Evolutionary conservation across 2,797 vertebrate species (phyloP).

Genomic region (Stomatorhinus walkeri): DNA sequence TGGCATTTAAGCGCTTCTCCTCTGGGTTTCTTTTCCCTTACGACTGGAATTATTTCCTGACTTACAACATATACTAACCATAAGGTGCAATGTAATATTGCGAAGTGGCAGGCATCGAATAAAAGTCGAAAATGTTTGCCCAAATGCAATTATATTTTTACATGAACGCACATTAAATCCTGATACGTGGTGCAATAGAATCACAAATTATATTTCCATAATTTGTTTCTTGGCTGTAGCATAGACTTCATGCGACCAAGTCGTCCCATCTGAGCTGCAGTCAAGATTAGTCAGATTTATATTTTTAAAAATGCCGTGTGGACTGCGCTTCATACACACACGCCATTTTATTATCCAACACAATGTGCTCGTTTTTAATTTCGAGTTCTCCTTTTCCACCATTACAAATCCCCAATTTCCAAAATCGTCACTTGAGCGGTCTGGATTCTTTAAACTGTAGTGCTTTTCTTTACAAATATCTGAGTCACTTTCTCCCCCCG

Average conservation of each 20-base stretch:
- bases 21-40: conserved; percentile 21
- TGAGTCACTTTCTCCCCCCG: background rate
- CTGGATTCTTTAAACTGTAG: background rate
- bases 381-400: background rate
- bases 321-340: conserved; percentile 3
- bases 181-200: background rate
- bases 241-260: background rate
- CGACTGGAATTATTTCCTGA: conserved; percentile 25
- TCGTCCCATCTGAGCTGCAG: background rate
- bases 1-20: conserved; percentile 28
- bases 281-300: background rate
- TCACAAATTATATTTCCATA: background rate
- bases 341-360: conserved; percentile 7
- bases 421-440: background rate
- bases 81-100: background rate
- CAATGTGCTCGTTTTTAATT: background rate
- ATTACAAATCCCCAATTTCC: background rate
- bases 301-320: background rate
- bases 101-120: background rate
- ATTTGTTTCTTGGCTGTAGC: background rate
- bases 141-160: background rate
- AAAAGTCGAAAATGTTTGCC: background rate
- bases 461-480: background rate
- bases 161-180: background rate
- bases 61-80: background rate